These are phyloP conservation scores for Cranoglanis bouderius DNA, from an alignment of 2,113 vertebrate genomes.

Conservation along the genomic window DNA sequence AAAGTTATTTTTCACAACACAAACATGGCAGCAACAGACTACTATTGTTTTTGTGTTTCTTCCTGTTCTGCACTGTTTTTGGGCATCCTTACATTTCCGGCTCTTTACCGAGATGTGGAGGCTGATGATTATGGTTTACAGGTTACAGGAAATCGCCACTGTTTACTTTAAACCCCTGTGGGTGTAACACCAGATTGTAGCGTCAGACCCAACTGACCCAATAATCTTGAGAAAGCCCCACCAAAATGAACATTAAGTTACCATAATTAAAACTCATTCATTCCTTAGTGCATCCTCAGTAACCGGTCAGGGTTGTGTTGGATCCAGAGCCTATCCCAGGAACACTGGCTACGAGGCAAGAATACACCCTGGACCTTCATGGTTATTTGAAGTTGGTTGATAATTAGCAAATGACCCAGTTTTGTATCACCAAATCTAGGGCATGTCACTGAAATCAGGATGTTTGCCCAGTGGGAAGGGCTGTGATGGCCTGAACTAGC, in stretches of 20 bases:
- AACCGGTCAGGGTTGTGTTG: not conserved
- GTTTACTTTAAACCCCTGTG: not conserved
- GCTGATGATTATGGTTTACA: not conserved
- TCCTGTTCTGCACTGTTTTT: not conserved
- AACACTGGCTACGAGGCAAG: not conserved
- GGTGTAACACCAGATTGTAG: not conserved
- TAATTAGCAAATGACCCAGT: conserved; percentile 16
- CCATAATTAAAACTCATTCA: not conserved
- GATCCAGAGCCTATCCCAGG: not conserved
- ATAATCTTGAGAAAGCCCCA: not conserved
- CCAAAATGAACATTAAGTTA: not conserved
- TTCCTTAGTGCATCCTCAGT: not conserved
- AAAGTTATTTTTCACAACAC: not conserved
- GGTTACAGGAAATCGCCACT: not conserved
- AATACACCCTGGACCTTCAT: not conserved
- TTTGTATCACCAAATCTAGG: not conserved
- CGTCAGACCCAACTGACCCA: not conserved
- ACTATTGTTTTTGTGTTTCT: not conserved
- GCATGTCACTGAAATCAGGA: conserved; percentile 1
- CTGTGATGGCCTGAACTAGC: not conserved
- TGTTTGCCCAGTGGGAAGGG: conserved; percentile 9
- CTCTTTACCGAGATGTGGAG: not conserved
- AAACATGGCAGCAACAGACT: not conserved
- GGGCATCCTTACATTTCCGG: not conserved
- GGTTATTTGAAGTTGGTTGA: conserved; percentile 11